phyloP scores from a whole-genome alignment of 92 coral and sea anemone species.

The Porites evermanni region DNA sequence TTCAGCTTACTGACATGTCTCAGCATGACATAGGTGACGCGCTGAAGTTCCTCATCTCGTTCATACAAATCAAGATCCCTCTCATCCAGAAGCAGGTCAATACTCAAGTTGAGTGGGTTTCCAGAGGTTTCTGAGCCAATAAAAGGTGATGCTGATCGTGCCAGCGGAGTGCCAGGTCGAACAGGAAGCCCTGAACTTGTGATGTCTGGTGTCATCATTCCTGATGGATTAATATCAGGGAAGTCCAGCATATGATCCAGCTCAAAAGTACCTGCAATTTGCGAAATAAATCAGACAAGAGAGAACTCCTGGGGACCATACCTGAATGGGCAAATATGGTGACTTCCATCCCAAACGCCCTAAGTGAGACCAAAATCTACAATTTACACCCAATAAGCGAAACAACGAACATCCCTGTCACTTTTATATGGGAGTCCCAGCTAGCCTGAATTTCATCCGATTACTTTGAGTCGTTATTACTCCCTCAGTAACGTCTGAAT shows the following conservation, averaged over 20 bases:
- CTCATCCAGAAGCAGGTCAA: conserved; percentile 82
- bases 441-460: not conserved
- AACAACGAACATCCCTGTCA: no score
- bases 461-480: no score
- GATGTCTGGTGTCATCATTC: conserved; percentile 95
- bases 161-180: conserved; percentile 74
- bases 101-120: conserved; percentile 81
- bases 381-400: not conserved
- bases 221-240: conserved; percentile 96
- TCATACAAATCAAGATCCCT: conserved; percentile 83
- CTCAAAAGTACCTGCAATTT: conserved; percentile 83
- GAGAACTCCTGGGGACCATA: not conserved
- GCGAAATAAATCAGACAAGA: not conserved
- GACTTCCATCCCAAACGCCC: no score
- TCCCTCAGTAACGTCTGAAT: no score
- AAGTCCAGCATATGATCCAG: conserved; percentile 98
- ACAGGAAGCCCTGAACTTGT: conserved; percentile 84
- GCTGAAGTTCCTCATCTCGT: conserved; percentile 81
- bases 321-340: no score
- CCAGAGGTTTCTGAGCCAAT: conserved; percentile 70
- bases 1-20: conserved; percentile 89
- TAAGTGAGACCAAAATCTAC: no score
- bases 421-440: not conserved
- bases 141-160: conserved; percentile 81
- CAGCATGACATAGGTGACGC: conserved; percentile 84